Percentiles rank a stretch among this genome's conserved stretches.
These are phyloP conservation scores for Pediacus dermestoides DNA, from an alignment of 2,888 invertebrate species.

Conservation along the genomic window DNA sequence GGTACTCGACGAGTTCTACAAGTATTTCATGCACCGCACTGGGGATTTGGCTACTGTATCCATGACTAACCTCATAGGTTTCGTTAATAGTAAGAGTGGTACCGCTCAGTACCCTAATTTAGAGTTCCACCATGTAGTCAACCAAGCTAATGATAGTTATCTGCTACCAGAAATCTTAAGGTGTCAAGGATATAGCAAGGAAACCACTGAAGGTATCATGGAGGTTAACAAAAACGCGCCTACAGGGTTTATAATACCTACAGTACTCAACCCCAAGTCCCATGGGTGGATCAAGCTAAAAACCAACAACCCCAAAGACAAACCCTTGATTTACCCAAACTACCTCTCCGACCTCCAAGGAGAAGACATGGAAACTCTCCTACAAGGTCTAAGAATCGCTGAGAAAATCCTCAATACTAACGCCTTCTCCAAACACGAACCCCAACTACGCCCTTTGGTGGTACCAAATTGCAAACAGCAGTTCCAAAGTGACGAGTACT, in stretches of 20 bases:
- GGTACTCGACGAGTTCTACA: constrained; percentile 40
- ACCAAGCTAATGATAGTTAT: constrained; percentile 36
- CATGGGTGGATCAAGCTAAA: constrained; percentile 56
- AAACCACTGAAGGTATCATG: constrained; percentile 17
- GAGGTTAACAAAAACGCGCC: constrained; percentile 18
- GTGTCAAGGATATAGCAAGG: constrained; percentile 38
- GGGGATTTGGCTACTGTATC: constrained; percentile 53
- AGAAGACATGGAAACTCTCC: constrained; percentile 52
- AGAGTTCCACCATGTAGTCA: constrained; percentile 39
- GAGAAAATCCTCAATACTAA: constrained; percentile 47
- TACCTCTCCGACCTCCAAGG: constrained; percentile 58
- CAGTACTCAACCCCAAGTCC: constrained; percentile 50
- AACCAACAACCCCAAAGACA: constrained; percentile 55
- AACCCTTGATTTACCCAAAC: constrained; percentile 61
- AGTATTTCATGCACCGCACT: constrained; percentile 52
- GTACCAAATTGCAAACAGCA: constrained; percentile 50
- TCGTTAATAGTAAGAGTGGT: constrained; percentile 52
- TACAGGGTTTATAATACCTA: constrained; percentile 18
- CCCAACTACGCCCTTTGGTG: constrained; percentile 42
- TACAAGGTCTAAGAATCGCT: constrained; percentile 51
- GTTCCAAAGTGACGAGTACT: constrained; percentile 50
- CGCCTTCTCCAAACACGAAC: constrained; percentile 44
- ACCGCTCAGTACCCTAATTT: constrained; percentile 52
- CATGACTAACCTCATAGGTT: constrained; percentile 49
- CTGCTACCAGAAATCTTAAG: constrained; percentile 19